phyloP scores from a whole-genome alignment of 2,113 vertebrate species.

The Antechinus stuartii region DNA sequence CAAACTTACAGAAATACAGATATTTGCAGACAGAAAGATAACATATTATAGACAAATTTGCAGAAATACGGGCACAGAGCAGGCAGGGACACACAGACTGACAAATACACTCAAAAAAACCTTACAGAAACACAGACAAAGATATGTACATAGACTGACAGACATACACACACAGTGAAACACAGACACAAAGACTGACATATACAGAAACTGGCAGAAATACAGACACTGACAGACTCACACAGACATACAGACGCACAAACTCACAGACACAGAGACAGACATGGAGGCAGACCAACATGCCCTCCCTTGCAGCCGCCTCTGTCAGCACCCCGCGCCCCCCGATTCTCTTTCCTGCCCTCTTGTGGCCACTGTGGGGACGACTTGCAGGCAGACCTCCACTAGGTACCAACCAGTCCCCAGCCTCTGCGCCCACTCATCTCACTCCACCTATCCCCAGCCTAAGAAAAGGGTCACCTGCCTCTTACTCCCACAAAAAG shows the following conservation, averaged over 20 bases:
- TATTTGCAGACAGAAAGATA: no score
- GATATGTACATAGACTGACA: neutral
- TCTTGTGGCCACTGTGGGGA: slow-evolving; percentile 46
- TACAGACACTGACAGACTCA: neutral
- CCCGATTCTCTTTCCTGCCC: slow-evolving; percentile 50
- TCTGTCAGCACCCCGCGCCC: neutral
- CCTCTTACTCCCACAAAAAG: neutral
- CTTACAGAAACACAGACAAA: neutral
- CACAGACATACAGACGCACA: neutral
- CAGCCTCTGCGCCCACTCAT: rapidly evolving
- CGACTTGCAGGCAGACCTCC: neutral
- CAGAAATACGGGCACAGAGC: no score
- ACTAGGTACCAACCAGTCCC: neutral
- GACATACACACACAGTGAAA: neutral
- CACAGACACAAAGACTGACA: no score
- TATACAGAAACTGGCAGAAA: no score
- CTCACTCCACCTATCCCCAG: neutral
- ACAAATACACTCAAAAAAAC: no score
- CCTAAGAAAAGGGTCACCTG: neutral
- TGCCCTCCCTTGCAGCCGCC: neutral
- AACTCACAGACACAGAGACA: no score
- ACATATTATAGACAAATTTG: neutral
- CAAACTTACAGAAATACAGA: no score
- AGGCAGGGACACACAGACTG: neutral
- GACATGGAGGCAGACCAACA: neutral